Conservation (phyloP, 64 coral and sea anemone species). For the Actinia tenebrosa region DNA sequence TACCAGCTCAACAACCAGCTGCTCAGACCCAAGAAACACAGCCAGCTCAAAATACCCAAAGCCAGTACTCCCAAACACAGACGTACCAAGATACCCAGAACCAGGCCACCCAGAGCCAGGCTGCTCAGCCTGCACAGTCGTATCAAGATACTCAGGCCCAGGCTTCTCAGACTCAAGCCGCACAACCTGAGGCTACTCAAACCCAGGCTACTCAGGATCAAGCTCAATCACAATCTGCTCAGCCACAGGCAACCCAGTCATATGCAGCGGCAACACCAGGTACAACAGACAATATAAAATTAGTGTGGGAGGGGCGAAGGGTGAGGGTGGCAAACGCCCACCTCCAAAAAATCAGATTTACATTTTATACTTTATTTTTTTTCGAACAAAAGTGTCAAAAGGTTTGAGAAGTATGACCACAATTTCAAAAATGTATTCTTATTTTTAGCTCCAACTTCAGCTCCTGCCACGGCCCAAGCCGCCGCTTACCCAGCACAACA, state of each 20-base stretch:
- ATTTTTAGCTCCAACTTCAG: neutral
- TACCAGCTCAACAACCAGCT: constrained; percentile 17
- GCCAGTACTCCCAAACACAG: neutral
- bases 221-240: neutral
- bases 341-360: no score
- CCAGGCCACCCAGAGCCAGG: constrained; percentile 12
- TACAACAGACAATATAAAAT: neutral
- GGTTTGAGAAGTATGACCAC: no score
- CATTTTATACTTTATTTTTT: no score
- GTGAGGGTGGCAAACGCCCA: no score
- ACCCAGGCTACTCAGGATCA: constrained; percentile 13
- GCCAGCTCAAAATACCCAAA: neutral
- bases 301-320: no score
- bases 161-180: constrained; percentile 1
- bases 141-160: constrained; percentile 24
- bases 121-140: constrained; percentile 4
- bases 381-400: no score
- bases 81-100: constrained; percentile 4
- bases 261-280: neutral
- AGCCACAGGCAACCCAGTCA: neutral
- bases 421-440: neutral
- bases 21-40: neutral
- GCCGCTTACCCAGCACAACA: constrained; percentile 24
- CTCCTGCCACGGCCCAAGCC: neutral
- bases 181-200: constrained; percentile 5